Evolutionary conservation across 2,888 invertebrate species (phyloP).

Genomic region (Dysmachus trigonus): DNA sequence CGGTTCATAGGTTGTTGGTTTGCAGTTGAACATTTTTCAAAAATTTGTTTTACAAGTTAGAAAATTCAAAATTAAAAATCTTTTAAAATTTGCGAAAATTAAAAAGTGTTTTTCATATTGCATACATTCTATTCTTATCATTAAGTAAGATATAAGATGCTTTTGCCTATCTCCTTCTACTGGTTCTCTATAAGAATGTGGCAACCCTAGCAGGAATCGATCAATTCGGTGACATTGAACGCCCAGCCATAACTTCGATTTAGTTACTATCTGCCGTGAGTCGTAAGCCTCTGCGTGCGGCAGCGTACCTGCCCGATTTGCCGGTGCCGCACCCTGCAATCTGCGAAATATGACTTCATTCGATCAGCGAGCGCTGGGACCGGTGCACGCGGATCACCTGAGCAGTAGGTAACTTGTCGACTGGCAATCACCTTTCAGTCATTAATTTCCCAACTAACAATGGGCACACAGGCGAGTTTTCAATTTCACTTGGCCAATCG

Average conservation of each 20-base stretch:
- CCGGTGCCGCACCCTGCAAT: conserved; percentile 9
- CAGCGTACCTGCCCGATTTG: neutral
- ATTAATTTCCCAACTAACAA: conserved; percentile 34
- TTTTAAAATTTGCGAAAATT: no score
- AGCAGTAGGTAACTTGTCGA: conserved; percentile 17
- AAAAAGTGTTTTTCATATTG: no score
- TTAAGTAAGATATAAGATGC: neutral
- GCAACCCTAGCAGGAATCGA: neutral
- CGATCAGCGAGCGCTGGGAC: neutral
- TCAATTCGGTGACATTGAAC: conserved; percentile 14
- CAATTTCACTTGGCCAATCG: neutral
- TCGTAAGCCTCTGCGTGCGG: conserved; percentile 6
- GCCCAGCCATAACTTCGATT: conserved; percentile 1
- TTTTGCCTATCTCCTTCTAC: no score
- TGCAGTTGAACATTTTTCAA: no score
- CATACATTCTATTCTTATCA: neutral
- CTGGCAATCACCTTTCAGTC: conserved; percentile 27
- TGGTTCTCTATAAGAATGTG: neutral
- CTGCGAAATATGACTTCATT: conserved; percentile 33
- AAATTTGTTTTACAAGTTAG: no score
- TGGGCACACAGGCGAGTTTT: conserved; percentile 25
- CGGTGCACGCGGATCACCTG: neutral
- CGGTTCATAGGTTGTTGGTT: no score
- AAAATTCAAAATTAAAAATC: no score
- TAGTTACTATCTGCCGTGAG: conserved; percentile 13